Evolutionary conservation across 2,113 vertebrate species (phyloP).

Genomic region (Dipodomys spectabilis): DNA sequence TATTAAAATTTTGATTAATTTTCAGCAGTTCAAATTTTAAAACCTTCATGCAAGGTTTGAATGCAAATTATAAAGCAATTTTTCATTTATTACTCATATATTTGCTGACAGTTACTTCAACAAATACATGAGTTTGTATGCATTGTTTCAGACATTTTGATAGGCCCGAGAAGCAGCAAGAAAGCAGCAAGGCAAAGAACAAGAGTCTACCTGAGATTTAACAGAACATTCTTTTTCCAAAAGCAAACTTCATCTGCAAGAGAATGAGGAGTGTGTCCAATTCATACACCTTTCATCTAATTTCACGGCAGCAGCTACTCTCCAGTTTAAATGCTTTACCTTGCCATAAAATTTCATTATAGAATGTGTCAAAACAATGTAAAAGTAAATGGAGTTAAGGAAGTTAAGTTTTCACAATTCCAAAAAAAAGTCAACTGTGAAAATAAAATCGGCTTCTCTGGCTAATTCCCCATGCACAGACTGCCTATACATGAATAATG

Average conservation of each 20-base stretch:
- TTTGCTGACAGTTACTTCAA: conserved; percentile 4
- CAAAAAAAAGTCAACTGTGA: conserved; percentile 73
- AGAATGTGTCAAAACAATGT: conserved; percentile 53
- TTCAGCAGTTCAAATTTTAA: conserved; percentile 28
- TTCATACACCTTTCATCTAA: conserved; percentile 49
- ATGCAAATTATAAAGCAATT: not conserved
- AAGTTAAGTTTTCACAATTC: conserved; percentile 73
- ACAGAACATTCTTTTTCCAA: not conserved
- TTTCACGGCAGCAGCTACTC: conserved; percentile 64
- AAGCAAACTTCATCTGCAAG: conserved; percentile 15
- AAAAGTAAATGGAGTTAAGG: conserved; percentile 59
- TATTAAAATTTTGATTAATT: not conserved
- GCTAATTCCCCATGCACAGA: conserved; percentile 54
- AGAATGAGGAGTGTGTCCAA: conserved; percentile 46
- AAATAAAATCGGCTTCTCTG: conserved; percentile 66
- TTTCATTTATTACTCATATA: conserved; percentile 15
- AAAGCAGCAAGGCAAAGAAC: not conserved
- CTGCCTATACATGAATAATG: conserved; percentile 54
- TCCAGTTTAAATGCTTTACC: conserved; percentile 59
- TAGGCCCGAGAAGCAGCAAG: not conserved
- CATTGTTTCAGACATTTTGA: not conserved
- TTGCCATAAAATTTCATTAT: conserved; percentile 72
- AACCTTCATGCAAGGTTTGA: not conserved
- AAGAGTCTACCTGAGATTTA: not conserved
- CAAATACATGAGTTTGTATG: not conserved